A percentile compares a stretch with the other conserved stretches of the same genome.
Conservation (phyloP, 2,113 vertebrate species). For the Cheilinus undulatus region DNA sequence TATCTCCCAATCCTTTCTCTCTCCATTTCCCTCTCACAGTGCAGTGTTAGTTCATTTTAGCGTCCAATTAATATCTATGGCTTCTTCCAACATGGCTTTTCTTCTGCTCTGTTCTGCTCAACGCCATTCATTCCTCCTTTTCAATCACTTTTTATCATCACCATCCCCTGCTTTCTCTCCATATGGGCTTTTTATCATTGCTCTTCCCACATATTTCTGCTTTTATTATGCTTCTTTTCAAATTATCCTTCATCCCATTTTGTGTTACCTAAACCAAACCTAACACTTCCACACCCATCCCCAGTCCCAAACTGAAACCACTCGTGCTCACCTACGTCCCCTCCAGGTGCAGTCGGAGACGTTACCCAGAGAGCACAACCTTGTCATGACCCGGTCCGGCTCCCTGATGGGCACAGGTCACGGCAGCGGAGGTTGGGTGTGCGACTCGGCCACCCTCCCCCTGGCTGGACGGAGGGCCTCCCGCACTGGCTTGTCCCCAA, state of each 20-base stretch:
- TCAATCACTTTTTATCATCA: constrained; percentile 37
- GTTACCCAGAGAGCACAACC: constrained; percentile 75
- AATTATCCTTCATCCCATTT: constrained; percentile 40
- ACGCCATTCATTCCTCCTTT: constrained; percentile 18
- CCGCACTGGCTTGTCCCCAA: constrained; percentile 68
- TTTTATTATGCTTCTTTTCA: constrained; percentile 23
- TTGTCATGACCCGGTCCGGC: constrained; percentile 84
- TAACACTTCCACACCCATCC: constrained; percentile 55
- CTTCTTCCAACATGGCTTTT: constrained; percentile 59
- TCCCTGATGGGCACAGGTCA: constrained; percentile 73
- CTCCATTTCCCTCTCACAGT: constrained; percentile 76
- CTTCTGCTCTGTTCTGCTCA: constrained; percentile 25
- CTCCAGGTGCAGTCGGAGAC: constrained; percentile 82
- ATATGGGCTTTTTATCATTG: constrained; percentile 7
- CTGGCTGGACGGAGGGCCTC: constrained; percentile 75
- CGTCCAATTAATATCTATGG: constrained; percentile 69
- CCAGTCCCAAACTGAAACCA: constrained; percentile 74
- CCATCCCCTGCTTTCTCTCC: constrained; percentile 21
- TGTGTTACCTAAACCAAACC: constrained; percentile 28
- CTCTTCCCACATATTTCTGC: not conserved
- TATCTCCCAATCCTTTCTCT: constrained; percentile 70
- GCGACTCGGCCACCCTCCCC: constrained; percentile 82
- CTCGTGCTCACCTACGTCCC: constrained; percentile 74
- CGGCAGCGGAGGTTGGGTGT: constrained; percentile 73
- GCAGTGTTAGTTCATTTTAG: constrained; percentile 80